Base-by-base conservation (phyloP, 1,140 invertebrate genomes). In the Antheraea pernyi region DNA sequence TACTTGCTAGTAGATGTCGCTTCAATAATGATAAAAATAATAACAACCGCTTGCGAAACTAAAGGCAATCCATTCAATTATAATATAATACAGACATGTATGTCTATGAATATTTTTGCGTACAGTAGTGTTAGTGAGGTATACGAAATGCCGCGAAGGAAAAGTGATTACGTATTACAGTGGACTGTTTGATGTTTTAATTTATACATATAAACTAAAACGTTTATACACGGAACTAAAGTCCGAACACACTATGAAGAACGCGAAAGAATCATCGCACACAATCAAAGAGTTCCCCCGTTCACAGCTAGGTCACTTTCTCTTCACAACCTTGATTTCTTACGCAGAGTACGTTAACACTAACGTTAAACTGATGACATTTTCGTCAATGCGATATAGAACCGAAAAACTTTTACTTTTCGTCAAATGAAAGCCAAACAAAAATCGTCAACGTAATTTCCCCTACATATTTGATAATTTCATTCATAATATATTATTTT, bases 281-380 rank as follows among this genome's bases (percentile, higher is more conserved):
- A 74, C 71, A 69, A 37, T 11, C 65, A 68, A 61, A 59, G 64
- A 69, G 62, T 65, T 58, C 67, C 66, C 46, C 7, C 74, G 64
- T 76, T 78, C 79, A 79, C 78, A 80, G 77, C 79, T 82, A 80
- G 81, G 86, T 80, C 85, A 91, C 88, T 91, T 91, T 91, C 88
- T 87, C 86, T 76, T 71, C 60, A 75, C 86, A 86, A 87, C 88
- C 88, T 91, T 91, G 86, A 91, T 91, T 90, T 87, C 85, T 88
- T 88, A 80, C 77, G 75, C 76, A 76, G 78, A 64, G 80, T 79
- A 79, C 82, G 73, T 78, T 84, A 83, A 83, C 80, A 79, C 73
- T 73, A 76, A 77, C 76, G 77, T 73, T 75, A 82, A 84, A 78
- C 70, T 72, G 76, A 84, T 83, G 79, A 82, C 73, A 87, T 85